phyloP scores from a whole-genome alignment of 2,113 vertebrate species.

The Bambusicola thoracicus region DNA sequence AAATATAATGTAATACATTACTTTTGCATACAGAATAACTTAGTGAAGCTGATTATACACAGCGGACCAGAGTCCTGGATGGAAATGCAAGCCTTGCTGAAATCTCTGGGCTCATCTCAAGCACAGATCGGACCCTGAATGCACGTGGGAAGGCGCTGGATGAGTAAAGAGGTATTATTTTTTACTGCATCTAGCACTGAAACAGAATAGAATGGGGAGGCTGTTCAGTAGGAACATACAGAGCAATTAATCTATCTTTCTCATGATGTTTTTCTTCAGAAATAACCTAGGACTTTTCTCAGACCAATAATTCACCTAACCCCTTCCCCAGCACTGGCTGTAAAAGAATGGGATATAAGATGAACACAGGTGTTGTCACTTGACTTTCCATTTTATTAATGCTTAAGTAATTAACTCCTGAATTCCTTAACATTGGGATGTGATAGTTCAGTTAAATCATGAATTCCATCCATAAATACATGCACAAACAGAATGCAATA shows the following conservation, averaged over 20 bases:
- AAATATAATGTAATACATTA: background rate
- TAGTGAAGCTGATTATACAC: background rate
- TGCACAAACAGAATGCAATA: background rate
- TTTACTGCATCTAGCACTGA: background rate
- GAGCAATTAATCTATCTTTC: background rate
- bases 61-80: background rate
- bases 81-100: background rate
- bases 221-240: background rate
- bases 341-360: background rate
- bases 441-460: background rate
- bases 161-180: conserved; percentile 44
- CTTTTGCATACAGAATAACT: background rate
- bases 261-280: background rate
- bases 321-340: background rate
- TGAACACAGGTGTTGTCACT: background rate
- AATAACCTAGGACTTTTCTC: background rate
- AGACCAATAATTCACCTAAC: background rate
- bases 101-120: background rate
- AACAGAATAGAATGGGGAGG: background rate
- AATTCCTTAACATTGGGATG: background rate
- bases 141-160: conserved; percentile 40
- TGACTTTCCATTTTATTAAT: background rate
- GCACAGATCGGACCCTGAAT: conserved; percentile 22
- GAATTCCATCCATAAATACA: background rate
- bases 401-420: background rate